Evolutionary conservation across 2,888 invertebrate species (phyloP).

Genomic region (Lacanobia wlatinum): DNA sequence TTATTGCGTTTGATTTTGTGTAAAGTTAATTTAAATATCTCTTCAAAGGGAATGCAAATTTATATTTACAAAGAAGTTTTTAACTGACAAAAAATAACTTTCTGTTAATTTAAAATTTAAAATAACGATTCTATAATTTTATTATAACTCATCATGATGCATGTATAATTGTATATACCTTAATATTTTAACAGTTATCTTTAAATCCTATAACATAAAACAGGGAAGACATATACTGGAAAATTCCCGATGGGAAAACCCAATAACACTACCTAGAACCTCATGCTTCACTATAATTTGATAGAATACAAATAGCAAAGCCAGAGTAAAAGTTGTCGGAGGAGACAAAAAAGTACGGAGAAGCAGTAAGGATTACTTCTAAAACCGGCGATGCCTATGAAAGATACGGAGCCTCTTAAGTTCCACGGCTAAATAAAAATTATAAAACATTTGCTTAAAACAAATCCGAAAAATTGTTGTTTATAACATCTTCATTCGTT

Average conservation of each 20-base stretch:
- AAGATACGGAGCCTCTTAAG: neutral
- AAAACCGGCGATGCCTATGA: neutral
- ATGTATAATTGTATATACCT: no score
- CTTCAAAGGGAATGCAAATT: neutral
- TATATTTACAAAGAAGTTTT: neutral
- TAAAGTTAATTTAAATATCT: conserved; percentile 5
- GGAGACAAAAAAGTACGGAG: no score
- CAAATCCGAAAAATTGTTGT: neutral
- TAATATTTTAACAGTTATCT: no score
- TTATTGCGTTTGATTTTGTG: conserved; percentile 11
- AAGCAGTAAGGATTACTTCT: neutral
- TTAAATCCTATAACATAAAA: no score
- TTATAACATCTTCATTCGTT: neutral
- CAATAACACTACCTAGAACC: no score
- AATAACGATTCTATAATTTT: no score
- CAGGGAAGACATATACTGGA: no score
- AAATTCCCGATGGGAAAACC: no score
- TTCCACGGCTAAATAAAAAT: neutral
- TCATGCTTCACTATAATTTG: no score
- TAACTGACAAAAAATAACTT: neutral
- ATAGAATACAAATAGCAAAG: neutral
- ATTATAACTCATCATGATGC: no score
- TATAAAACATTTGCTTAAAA: neutral
- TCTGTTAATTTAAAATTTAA: no score
- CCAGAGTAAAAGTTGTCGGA: neutral